Evolutionary conservation across 2,113 vertebrate species (phyloP), one percentile per base, ranked within the genome.

Genomic region (Phrynosoma blainvillii): DNA sequence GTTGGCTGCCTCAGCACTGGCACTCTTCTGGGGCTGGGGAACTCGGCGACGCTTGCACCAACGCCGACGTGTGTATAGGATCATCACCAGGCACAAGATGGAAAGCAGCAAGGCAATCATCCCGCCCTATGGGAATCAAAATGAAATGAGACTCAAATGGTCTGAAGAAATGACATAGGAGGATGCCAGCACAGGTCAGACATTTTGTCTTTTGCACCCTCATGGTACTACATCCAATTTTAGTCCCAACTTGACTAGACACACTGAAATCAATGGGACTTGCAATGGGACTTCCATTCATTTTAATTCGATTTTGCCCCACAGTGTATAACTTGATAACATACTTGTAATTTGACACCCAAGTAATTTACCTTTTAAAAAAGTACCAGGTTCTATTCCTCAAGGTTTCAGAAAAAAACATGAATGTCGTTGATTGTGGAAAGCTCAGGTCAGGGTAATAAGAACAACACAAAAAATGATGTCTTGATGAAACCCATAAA

Each of bases 11-110:
- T 99, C 99, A 0, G 99, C 99, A 0, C 99, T 99, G 88, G 99
- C 99, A 0, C 99, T 99, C 92, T 99, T 99, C 96, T 99, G 99
- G 2, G 99, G 99, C 95, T 99, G 99, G 0, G 99, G 99, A 54
- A 99, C 98, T 1, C 99, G 98, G 52, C 99, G 98, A 59, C 99
- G 98, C 92, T 99, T 99, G 91, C 99, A 99, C 98, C 99, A 99
- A 3, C 98, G 98, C 80, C 99, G 96, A 8, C 99, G 98, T 0
- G 98, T 99, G 95, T 99, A 99, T 25, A 99, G 97, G 96, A 99
- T 98, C 96, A 99, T 97, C 68, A 99, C 98, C 89, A 99, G 96
- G 94, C 98, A 99, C 85, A 99, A 96, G 96, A 99, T 98, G 94
- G 98, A 99, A 87, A 99, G 96, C 92, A 99, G 96, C 93, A 99